Evolutionary conservation across 2,888 invertebrate species (phyloP).

Genomic region (Oscheius sp.): DNA sequence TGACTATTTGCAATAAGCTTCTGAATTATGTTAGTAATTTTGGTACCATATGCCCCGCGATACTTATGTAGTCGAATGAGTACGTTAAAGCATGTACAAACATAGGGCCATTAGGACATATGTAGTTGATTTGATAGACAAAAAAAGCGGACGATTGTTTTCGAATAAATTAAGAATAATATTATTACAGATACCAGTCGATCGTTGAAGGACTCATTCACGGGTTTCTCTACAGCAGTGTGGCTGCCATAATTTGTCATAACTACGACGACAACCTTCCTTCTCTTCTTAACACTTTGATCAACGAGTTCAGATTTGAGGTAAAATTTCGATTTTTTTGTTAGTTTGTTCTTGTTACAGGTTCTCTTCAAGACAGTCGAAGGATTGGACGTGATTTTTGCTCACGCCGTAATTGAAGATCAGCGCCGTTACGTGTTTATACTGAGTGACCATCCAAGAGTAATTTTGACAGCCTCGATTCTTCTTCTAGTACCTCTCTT

Average conservation of each 20-base stretch:
- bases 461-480: not conserved
- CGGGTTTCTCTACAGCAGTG: conserved; percentile 14
- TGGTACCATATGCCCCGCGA: too few species aligned
- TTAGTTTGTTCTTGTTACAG: not conserved
- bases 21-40: too few species aligned
- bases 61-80: too few species aligned
- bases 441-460: not conserved
- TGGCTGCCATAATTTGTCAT: conserved; percentile 1
- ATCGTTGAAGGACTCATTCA: conserved; percentile 24
- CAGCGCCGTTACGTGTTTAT: conserved; percentile 15
- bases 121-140: too few species aligned
- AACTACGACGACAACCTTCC: not conserved
- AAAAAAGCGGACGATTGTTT: not conserved
- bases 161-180: not conserved
- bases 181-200: conserved; percentile 4
- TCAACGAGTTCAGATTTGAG: conserved; percentile 6
- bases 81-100: too few species aligned
- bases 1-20: too few species aligned
- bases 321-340: not conserved
- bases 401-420: conserved; percentile 10
- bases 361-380: conserved; percentile 12
- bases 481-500: conserved; percentile 1
- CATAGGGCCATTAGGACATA: too few species aligned
- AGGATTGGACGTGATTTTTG: conserved; percentile 8
- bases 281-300: conserved; percentile 2